These are phyloP conservation scores for Alethe castanea DNA, from an alignment of 2,113 vertebrate genomes.

Conservation along the genomic window DNA sequence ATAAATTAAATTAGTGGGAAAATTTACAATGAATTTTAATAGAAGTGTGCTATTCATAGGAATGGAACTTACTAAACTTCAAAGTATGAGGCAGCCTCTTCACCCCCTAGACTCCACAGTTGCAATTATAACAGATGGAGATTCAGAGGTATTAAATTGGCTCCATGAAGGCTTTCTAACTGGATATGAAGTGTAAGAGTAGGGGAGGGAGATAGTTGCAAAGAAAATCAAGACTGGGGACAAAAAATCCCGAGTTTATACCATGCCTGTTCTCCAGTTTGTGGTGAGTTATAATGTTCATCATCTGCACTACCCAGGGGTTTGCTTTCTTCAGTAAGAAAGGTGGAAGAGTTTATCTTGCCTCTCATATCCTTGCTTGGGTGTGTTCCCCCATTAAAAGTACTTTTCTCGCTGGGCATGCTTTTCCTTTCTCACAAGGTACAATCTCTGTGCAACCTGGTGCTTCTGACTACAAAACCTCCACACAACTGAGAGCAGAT, in stretches of 20 bases:
- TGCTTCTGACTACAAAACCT: neutral
- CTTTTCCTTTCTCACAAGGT: neutral
- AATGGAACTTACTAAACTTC: conserved; percentile 21
- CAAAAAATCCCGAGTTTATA: neutral
- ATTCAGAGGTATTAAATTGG: neutral
- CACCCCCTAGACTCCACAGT: neutral
- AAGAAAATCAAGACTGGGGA: neutral
- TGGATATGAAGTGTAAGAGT: neutral
- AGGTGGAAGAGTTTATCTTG: neutral
- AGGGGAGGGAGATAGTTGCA: neutral
- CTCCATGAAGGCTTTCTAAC: neutral
- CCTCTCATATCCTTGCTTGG: neutral
- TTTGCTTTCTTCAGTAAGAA: neutral
- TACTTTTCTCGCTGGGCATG: neutral
- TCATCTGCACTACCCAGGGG: neutral
- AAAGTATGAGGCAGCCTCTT: neutral
- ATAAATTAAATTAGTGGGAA: neutral
- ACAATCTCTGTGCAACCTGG: neutral
- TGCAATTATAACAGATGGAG: conserved; percentile 3
- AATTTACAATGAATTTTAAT: conserved; percentile 25
- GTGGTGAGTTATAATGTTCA: neutral
- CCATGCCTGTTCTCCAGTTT: neutral
- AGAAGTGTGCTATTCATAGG: neutral
- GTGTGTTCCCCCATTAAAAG: neutral
- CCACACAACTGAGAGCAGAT: neutral